Percentiles rank a stretch among this genome's conserved stretches.
Conservation (phyloP, 1,140 invertebrate species). For the Heliconius nattereri region DNA sequence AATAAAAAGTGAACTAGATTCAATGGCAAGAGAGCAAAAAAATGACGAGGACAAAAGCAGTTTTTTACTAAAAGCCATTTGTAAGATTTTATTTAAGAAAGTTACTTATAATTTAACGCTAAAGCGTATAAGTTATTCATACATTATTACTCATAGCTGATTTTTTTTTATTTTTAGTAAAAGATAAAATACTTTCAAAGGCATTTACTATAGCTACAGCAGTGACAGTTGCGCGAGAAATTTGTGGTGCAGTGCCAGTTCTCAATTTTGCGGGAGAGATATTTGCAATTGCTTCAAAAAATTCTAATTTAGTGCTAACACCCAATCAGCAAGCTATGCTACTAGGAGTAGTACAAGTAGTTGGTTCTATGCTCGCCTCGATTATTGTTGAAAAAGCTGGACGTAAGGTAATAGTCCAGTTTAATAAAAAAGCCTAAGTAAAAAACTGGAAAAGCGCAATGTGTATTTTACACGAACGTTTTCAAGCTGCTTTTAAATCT, state of each 20-base stretch:
- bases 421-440: no score
- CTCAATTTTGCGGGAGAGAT: slow-evolving; percentile 68
- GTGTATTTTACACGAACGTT: no score
- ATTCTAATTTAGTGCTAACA: slow-evolving; percentile 40
- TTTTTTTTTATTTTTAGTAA: slow-evolving; percentile 49
- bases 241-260: slow-evolving; percentile 65
- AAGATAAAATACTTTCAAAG: slow-evolving; percentile 53
- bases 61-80: slow-evolving; percentile 59
- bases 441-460: no score
- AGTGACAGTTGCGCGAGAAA: slow-evolving; percentile 53
- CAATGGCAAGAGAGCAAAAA: slow-evolving; percentile 60
- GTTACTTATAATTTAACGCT: no score
- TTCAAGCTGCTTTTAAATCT: no score
- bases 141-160: no score
- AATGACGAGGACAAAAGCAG: slow-evolving; percentile 52
- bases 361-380: slow-evolving; percentile 56
- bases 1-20: slow-evolving; percentile 53
- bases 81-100: slow-evolving; percentile 43
- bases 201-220: slow-evolving; percentile 62
- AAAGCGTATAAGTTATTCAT: no score
- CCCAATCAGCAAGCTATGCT: slow-evolving; percentile 72
- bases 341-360: slow-evolving; percentile 62
- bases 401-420: slow-evolving; percentile 54
- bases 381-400: slow-evolving; percentile 60
- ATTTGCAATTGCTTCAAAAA: slow-evolving; percentile 53